These are phyloP conservation scores for Brachionus sp. DNA, from an alignment of 1,140 invertebrate genomes.

Conservation along the genomic window DNA sequence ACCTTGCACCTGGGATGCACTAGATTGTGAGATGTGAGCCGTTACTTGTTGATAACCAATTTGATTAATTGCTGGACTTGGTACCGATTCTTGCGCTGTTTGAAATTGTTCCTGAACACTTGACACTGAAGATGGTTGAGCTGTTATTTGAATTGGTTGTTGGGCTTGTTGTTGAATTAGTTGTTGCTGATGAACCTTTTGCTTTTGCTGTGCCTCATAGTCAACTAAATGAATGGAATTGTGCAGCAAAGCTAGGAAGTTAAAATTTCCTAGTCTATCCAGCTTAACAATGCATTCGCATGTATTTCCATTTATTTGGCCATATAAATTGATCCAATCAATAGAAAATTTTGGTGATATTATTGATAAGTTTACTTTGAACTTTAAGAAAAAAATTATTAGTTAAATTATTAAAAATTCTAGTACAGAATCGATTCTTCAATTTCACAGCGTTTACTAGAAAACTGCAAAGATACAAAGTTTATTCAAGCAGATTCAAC, in stretches of 20 bases:
- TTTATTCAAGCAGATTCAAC: no score
- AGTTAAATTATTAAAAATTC: no score
- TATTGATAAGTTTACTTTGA: constrained; percentile 32
- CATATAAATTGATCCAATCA: neutral
- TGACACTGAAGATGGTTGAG: neutral
- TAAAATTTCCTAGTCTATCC: constrained; percentile 1
- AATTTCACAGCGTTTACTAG: no score
- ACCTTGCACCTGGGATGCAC: neutral
- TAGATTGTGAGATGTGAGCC: neutral
- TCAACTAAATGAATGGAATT: constrained; percentile 5
- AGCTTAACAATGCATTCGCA: neutral
- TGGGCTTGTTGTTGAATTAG: neutral
- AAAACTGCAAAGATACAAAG: no score
- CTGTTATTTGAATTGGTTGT: neutral
- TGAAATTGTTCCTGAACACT: neutral
- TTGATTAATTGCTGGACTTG: neutral
- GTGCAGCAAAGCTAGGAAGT: neutral
- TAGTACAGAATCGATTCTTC: no score
- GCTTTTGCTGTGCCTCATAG: constrained; percentile 2
- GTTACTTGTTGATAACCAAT: neutral
- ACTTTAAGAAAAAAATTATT: no score
- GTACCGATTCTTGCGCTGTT: neutral
- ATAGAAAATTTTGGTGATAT: neutral
- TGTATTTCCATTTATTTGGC: neutral
- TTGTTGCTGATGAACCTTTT: neutral